Evolutionary conservation across 2,113 vertebrate species (phyloP).

Genomic region (Tor tambroides): DNA sequence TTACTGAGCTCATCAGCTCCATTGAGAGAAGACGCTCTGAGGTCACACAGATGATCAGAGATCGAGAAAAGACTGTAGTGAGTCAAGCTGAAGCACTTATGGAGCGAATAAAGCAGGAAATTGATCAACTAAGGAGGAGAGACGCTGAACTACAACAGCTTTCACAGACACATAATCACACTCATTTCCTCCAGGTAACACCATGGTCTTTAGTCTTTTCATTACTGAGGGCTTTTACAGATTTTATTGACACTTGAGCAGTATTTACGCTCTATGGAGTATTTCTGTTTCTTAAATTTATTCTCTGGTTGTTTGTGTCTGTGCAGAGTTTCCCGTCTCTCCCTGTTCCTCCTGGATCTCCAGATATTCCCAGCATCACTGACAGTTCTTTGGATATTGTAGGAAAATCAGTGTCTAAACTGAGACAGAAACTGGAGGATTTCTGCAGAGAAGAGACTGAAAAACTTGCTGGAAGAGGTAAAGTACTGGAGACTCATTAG

Average conservation of each 20-base stretch:
- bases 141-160: constrained; percentile 44
- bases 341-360: too few relatives aligned
- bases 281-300: too few relatives aligned
- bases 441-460: too few relatives aligned
- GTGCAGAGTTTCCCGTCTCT: too few relatives aligned
- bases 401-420: too few relatives aligned
- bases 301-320: too few relatives aligned
- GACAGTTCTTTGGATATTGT: too few relatives aligned
- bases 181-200: constrained; percentile 44
- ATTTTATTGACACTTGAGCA: background rate
- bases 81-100: background rate
- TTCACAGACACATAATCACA: constrained; percentile 46
- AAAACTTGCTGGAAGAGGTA: too few relatives aligned
- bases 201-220: background rate
- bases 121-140: constrained; percentile 49
- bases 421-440: too few relatives aligned
- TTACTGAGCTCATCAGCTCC: constrained; percentile 33
- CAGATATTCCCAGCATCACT: too few relatives aligned
- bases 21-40: constrained; percentile 29
- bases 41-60: constrained; percentile 46
- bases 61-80: constrained; percentile 18
- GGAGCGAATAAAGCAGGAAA: constrained; percentile 33
- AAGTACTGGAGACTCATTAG: too few relatives aligned
- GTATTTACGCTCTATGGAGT: background rate
- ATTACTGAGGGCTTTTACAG: background rate